Evolutionary conservation across 2,113 vertebrate species (phyloP), one percentile per base, ranked within the genome.

Genomic region (Hippopotamus amphibius): DNA sequence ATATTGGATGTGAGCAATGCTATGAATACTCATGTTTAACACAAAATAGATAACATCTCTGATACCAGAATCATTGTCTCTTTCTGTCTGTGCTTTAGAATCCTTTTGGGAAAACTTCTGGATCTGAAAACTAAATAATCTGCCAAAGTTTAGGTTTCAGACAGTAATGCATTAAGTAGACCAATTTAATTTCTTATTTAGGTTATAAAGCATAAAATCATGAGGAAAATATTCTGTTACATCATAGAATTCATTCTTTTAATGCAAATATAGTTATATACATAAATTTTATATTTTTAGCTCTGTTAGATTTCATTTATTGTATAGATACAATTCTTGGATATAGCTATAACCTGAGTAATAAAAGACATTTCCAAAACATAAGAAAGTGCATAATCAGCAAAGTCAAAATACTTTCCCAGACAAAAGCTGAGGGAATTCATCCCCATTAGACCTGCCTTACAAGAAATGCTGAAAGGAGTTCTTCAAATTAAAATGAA

Each of bases 131-230:
- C 66, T 92, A 76, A 86, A 63, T 46, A 69, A 41, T 88, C 24
- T 37, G 14, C 41, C 22, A 59, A 80, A 53, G 24, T 37, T 90
- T 90, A 76, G 66, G 9, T 97, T 90, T 93, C 55, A 92, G 22
- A 82, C 7, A 71, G 53, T 66, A 82, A 72, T 53, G 13, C 53
- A 3, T 28, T 77, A 86, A 57, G 57, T 59, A 90, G 24, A 68
- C 48, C n/a, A 26, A 88, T 65, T 94, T 59, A 87, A 53, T 37
- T 82, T 88, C 88, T 48, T 66, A 87, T 85, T 95, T 94, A 69
- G 33, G 7, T 46, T 65, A 71, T 48, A 74, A 55, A 19, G 3
- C 15, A 19, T 59, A 68, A 55, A 74, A 65, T 48, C 55, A 33
- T 50, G 55, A 86, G 63, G 61, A 95, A 96, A 74, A 74, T 53